phyloP scores from a whole-genome alignment of 2,797 vertebrate species.

The Streptopelia turtur region DNA sequence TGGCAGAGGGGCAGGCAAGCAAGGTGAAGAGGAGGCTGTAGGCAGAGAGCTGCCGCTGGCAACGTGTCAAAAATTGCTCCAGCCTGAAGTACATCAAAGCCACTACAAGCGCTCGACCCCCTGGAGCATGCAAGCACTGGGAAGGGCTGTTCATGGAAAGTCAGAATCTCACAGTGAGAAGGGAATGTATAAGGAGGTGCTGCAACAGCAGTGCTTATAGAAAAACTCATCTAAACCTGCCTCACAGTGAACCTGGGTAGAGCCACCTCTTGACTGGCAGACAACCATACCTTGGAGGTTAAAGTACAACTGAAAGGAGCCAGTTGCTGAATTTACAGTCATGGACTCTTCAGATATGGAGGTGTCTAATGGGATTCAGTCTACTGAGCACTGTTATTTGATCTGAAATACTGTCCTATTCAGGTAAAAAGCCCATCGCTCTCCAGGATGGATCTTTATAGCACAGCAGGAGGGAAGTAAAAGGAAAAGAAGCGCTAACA shows the following conservation, averaged over 20 bases:
- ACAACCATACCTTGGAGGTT: not conserved
- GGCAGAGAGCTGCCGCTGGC: not conserved
- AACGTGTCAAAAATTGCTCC: not conserved
- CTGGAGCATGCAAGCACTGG: not conserved
- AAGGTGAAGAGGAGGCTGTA: not conserved
- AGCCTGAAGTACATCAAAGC: not conserved
- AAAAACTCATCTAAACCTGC: not conserved
- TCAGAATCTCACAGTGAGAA: not conserved
- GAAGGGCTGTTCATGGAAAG: not conserved
- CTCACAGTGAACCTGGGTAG: not conserved
- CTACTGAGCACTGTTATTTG: not conserved
- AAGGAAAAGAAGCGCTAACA: not conserved
- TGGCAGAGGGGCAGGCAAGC: not conserved
- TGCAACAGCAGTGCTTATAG: not conserved
- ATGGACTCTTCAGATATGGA: not conserved
- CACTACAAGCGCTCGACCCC: not conserved
- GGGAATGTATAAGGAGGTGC: not conserved
- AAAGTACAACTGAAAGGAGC: not conserved
- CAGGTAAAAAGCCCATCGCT: not conserved
- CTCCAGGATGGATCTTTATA: not conserved
- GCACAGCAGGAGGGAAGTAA: not conserved
- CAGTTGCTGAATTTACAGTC: not conserved
- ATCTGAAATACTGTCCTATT: not conserved
- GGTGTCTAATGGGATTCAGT: not conserved
- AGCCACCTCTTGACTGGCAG: not conserved